Conservation (phyloP, 2,797 vertebrate species). For the Malacoraja senta region DNA sequence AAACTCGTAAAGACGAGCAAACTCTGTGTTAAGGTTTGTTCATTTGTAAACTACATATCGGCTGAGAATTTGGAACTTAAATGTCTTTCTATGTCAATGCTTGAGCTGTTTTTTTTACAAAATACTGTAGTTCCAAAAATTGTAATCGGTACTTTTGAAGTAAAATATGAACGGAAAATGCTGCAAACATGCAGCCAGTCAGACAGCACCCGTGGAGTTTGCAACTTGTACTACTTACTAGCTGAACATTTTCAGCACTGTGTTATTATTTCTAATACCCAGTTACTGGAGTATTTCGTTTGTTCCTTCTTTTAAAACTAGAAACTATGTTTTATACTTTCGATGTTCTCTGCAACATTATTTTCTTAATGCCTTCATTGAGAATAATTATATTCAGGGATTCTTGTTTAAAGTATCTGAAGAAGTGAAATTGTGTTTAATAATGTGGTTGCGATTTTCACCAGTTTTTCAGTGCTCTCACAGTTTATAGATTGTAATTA, state of each 20-base stretch:
- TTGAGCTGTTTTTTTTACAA: slow-evolving; percentile 7
- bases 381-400: background rate
- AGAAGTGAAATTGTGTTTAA: background rate
- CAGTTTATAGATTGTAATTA: background rate
- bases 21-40: background rate
- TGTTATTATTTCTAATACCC: background rate
- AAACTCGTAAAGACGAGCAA: slow-evolving; percentile 19
- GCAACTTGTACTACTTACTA: background rate
- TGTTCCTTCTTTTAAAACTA: background rate
- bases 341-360: background rate
- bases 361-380: background rate
- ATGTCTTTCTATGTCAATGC: background rate
- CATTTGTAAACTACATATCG: background rate
- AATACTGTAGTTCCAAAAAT: background rate
- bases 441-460: background rate
- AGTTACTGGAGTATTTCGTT: background rate
- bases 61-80: slow-evolving; percentile 1
- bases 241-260: background rate
- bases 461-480: background rate
- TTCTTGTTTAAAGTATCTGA: slow-evolving; percentile 4
- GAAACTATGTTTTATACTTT: background rate
- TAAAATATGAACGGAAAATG: background rate
- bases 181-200: background rate
- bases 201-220: too few relatives aligned
- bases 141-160: slow-evolving; percentile 13